Evolutionary conservation across 37 sponge, comb jelly and placozoan genomes (phyloP).

Genomic region (Tethya wilhelma): DNA sequence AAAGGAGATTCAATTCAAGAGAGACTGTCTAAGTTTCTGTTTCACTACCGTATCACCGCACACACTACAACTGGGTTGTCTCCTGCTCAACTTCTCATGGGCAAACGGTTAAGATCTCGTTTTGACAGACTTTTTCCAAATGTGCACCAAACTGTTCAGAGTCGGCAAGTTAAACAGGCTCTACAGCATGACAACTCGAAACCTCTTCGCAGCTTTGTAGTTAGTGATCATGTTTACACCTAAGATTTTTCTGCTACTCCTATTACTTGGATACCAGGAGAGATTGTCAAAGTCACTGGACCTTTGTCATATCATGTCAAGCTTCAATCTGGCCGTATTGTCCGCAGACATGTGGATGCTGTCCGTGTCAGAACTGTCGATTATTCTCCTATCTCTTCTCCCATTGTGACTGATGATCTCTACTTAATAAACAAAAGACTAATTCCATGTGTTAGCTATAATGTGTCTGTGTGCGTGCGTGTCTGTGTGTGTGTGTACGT

Average conservation of each 20-base stretch:
- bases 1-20: background rate
- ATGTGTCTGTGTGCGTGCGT: too few relatives aligned
- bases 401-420: too few relatives aligned
- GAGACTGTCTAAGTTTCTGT: background rate
- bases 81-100: conserved; percentile 13
- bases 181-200: background rate
- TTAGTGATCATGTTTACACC: background rate
- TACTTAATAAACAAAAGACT: too few relatives aligned
- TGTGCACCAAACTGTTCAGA: background rate
- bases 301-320: too few relatives aligned
- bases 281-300: too few relatives aligned
- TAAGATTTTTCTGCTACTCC: background rate
- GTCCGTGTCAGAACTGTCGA: too few relatives aligned
- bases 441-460: too few relatives aligned
- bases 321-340: too few relatives aligned
- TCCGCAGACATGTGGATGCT: too few relatives aligned
- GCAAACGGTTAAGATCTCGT: background rate
- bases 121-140: conserved; percentile 6
- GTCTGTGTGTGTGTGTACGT: too few relatives aligned
- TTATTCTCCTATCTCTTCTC: too few relatives aligned
- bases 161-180: background rate
- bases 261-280: background rate
- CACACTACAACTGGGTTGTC: conserved; percentile 21
- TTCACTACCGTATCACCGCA: conserved; percentile 6
- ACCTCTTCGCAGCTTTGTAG: background rate